phyloP scores from a whole-genome alignment of 2,888 invertebrate species.

The Nycteola revayana region DNA sequence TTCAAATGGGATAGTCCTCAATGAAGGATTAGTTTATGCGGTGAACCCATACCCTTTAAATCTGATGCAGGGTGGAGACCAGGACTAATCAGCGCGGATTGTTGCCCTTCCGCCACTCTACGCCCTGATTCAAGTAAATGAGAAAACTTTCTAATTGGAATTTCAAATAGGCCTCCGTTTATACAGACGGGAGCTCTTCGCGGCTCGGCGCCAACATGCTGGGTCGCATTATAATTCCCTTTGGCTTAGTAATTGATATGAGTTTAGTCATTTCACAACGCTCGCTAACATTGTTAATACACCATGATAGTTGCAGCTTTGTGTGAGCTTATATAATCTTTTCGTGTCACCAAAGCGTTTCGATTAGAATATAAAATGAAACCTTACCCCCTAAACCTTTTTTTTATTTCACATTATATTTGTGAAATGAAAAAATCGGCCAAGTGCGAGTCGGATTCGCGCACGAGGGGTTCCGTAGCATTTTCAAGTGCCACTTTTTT shows the following conservation, averaged over 20 bases:
- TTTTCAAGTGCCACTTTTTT: no score
- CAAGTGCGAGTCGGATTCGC: no score
- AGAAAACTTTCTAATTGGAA: conserved; percentile 82
- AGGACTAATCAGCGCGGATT: conserved; percentile 77
- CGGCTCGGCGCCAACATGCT: conserved; percentile 61
- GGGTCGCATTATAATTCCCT: conserved; percentile 55
- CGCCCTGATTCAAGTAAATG: conserved; percentile 80
- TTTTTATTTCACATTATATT: no score
- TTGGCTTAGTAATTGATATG: conserved; percentile 55
- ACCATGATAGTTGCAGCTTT: conserved; percentile 18
- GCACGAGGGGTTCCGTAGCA: no score
- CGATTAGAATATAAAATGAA: no score
- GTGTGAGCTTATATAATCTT: no score
- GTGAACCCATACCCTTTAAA: conserved; percentile 68
- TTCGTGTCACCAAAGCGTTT: no score
- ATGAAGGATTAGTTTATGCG: conserved; percentile 69
- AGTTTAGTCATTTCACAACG: conserved; percentile 35
- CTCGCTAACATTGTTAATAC: conserved; percentile 26
- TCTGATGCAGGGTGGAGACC: conserved; percentile 66
- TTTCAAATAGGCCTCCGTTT: conserved; percentile 78
- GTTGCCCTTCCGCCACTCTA: conserved; percentile 75
- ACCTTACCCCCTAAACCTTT: no score
- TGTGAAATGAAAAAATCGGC: no score
- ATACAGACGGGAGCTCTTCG: conserved; percentile 71
- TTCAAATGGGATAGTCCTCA: conserved; percentile 55